Evolutionary conservation across 2,113 vertebrate genomes (phyloP), one percentile per base, ranked within the genome.

Genomic region (Carassius carassius): DNA sequence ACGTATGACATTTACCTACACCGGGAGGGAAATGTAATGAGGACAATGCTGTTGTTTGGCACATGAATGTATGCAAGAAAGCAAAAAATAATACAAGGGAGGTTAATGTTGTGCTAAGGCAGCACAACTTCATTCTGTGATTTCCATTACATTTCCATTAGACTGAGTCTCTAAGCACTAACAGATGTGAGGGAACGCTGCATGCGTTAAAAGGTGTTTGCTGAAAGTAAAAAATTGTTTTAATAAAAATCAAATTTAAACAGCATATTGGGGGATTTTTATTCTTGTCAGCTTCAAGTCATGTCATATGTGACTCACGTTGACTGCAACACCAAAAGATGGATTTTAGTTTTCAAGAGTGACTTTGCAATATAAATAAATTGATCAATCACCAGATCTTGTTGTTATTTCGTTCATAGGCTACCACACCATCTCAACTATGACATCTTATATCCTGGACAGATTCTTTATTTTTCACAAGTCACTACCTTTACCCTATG

Each of bases 121-220:
- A 47, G 35, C 78, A 12, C 32, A 62, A 78, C 54, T n/a, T 29
- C 77, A 78, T 78, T 77, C 74, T 12, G 21, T 41, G 14, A 23
- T 41, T 78, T 78, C 78, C 58, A 65, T 80, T 47, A 80, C 21
- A 47, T 63, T 79, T 79, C 35, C 37, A 62, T 79, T 79, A 79
- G 76, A 78, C 54, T 41, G 32, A 78, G 60, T 49, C 60, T 65
- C 58, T 63, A 47, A 79, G 37, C 60, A 80, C 37, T 25, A 63
- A 47, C 60, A 2, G 37, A 65, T 23, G 37, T 12, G 14, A 60
- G 56, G 32, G 12, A 63, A 79, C 5, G 6, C 75, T 37, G 32
- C 76, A 9, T 12, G 77, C 17, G 58, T 41, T 49, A 25, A 63
- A 62, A 80, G 35, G 78, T 65, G 78, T 65, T 65, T 47, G 60